Evolutionary conservation across 2,797 vertebrate genomes (phyloP), one percentile per base, ranked within the genome.

Genomic region (Lagorchestes hirsutus): DNA sequence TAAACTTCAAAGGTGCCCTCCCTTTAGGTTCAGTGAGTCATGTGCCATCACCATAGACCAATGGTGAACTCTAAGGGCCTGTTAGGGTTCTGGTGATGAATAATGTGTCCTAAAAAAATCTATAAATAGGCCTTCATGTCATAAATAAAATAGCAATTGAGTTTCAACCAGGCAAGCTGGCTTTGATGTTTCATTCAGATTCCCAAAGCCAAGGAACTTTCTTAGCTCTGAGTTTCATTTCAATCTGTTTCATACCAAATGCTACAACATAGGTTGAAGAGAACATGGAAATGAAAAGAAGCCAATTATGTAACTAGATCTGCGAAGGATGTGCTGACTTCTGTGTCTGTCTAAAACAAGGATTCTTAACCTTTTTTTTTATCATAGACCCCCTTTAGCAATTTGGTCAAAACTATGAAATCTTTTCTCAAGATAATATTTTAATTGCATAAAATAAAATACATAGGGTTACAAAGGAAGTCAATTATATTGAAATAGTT

Each of bases 111-210:
- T 55, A 54, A 0, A 87, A 82, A 52, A 62, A 46, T 34, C 92
- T 27, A 54, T 31, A 34, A 90, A 55, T 22, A 82, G 90, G 55
- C 16, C 90, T 46, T 93, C 55, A 3, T 54, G 4, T 3, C 46
- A 55, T 93, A 55, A 92, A 50, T 92, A 59, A 93, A 93, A 50
- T 2, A 87, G 90, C 62, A 12, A 24, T 40, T 13, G 24, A 82
- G 52, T 82, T 87, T 54, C 54, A 1, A 74, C 54, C 54, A 0
- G 22, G 91, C 90, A 91, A 54, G 58, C 58, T 91, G 50, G 57
- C 82, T 92, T 82, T 91, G 93, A 93, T 91, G 95, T 94, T 94
- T 94, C 95, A 29, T 94, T 90, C 91, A 58, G 46, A 91, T 91
- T 91, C 90, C 55, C 52, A 55, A 55, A 91, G 90, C 29, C 5